Conservation (phyloP, 2,797 vertebrate species). For the Numenius phaeopus region DNA sequence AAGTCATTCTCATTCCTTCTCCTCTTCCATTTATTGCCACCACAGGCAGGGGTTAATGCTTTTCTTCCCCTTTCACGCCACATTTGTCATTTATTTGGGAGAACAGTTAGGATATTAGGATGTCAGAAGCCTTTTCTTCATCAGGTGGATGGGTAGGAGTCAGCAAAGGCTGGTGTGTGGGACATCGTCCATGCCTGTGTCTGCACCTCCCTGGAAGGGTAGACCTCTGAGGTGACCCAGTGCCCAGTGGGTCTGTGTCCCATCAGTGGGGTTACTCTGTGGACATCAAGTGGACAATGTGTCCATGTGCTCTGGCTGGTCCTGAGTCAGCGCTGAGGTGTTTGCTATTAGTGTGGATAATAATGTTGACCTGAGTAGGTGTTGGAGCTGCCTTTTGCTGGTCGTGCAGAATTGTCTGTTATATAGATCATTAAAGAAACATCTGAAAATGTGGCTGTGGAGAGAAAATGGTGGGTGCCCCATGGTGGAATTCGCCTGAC, state of each 20-base stretch:
- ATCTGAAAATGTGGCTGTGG: not conserved
- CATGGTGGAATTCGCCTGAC: not conserved
- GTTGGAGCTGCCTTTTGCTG: not conserved
- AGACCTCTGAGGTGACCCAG: not conserved
- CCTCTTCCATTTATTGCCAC: not conserved
- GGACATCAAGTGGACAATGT: not conserved
- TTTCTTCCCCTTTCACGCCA: not conserved
- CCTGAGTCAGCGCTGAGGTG: not conserved
- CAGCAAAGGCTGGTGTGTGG: not conserved
- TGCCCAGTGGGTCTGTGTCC: accelerated
- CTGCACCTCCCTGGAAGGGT: not conserved
- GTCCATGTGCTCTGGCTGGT: not conserved
- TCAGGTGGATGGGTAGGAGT: not conserved
- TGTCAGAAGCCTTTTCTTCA: not conserved
- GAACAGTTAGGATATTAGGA: not conserved
- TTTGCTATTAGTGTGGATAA: not conserved
- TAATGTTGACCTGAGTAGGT: not conserved
- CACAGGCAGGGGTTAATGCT: not conserved
- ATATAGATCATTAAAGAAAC: not conserved
- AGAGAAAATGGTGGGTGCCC: not conserved
- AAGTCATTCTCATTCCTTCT: not conserved
- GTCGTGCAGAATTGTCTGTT: not conserved
- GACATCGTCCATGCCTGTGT: not conserved
- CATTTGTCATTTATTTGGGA: not conserved
- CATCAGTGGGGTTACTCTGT: not conserved